These are phyloP conservation scores for Labeo rohita DNA, from an alignment of 2,113 vertebrate genomes.

Conservation along the genomic window DNA sequence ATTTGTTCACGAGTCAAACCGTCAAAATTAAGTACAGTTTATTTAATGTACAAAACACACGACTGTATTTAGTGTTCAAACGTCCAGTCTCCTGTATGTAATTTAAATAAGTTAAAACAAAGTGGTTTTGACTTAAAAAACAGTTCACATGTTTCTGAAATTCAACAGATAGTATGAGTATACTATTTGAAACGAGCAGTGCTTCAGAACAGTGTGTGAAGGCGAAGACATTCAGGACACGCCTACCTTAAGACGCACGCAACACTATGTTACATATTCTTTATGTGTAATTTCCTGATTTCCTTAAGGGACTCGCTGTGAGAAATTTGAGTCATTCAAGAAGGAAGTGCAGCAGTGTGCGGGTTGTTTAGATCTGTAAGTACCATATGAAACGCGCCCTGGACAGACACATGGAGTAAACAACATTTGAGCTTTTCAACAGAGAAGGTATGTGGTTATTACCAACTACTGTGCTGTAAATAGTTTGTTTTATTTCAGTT, in stretches of 20 bases:
- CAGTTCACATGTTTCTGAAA: not conserved
- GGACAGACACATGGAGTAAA: slow-evolving; percentile 27
- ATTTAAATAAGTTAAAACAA: not conserved
- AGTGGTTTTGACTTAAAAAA: not conserved
- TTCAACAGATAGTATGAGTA: not conserved
- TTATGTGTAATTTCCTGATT: not conserved
- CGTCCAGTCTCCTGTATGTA: not conserved
- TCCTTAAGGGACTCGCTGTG: not conserved
- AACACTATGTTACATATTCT: not conserved
- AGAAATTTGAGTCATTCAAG: not conserved
- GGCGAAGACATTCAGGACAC: not conserved
- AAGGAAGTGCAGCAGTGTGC: not conserved
- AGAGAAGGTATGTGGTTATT: not conserved
- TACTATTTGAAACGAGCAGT: not conserved
- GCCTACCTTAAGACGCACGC: not conserved
- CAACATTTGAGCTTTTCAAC: not conserved
- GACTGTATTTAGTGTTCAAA: not conserved
- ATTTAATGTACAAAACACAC: not conserved
- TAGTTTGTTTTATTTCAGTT: not conserved
- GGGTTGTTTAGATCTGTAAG: not conserved
- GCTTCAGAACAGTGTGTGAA: not conserved
- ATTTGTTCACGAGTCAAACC: not conserved
- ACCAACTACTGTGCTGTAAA: not conserved
- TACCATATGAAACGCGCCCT: not conserved
- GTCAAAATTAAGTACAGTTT: not conserved